A percentile compares a stretch with the other conserved stretches of the same genome.
Conservation (phyloP, 2,113 vertebrate genomes). For the Axis porcinus region DNA sequence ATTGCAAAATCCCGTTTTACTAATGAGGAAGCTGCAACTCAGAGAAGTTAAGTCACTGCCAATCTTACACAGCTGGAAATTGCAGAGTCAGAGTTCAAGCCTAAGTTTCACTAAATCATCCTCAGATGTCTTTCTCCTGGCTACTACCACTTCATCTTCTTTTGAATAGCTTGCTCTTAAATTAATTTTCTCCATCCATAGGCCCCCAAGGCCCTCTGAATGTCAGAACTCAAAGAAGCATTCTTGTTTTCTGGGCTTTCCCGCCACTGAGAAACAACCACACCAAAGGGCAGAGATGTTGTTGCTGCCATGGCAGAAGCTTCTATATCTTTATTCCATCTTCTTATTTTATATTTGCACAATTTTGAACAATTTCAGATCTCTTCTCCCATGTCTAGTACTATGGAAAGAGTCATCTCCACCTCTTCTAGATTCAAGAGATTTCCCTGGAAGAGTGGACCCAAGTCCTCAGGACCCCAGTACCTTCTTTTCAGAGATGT, state of each 20-base stretch:
- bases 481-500: not conserved
- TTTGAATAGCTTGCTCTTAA: not conserved
- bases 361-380: not conserved
- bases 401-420: not conserved
- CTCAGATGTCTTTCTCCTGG: not conserved
- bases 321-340: not conserved
- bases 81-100: slow-evolving; percentile 25
- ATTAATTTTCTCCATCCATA: not conserved
- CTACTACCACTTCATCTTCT: not conserved
- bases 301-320: not conserved
- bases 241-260: not conserved
- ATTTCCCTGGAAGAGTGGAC: not conserved
- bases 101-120: not conserved
- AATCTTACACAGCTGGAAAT: not conserved
- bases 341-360: not conserved
- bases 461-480: not conserved
- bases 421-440: not conserved
- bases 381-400: not conserved
- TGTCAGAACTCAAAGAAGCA: not conserved
- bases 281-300: not conserved
- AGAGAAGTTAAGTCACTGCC: slow-evolving; percentile 37
- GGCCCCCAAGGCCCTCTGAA: not conserved
- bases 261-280: not conserved
- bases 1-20: slow-evolving; percentile 33
- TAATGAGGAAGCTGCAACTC: slow-evolving; percentile 56